These are phyloP conservation scores for Ceratina calcarata DNA, from an alignment of 1,140 invertebrate species.

Conservation along the genomic window DNA sequence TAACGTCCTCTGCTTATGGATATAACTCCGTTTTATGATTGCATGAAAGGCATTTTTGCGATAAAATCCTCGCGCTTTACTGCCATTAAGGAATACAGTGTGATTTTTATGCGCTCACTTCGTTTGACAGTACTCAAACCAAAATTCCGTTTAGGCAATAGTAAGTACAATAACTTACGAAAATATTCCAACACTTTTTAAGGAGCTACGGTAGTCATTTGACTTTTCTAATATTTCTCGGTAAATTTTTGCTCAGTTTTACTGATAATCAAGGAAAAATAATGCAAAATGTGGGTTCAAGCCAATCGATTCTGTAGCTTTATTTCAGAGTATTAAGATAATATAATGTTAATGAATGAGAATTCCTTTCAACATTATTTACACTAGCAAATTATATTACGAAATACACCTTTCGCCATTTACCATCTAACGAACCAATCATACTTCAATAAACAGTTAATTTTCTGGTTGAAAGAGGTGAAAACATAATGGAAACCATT, in stretches of 20 bases:
- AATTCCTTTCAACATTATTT: neutral
- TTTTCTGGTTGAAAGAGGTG: too few relatives aligned
- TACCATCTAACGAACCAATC: too few relatives aligned
- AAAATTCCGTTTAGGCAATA: neutral
- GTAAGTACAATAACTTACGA: neutral
- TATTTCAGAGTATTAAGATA: too few relatives aligned
- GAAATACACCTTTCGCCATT: too few relatives aligned
- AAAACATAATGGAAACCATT: too few relatives aligned
- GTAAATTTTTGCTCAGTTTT: too few relatives aligned
- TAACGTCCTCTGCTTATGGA: constrained; percentile 28
- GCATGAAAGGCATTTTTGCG: constrained; percentile 42
- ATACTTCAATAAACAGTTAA: too few relatives aligned
- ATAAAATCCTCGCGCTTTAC: constrained; percentile 42
- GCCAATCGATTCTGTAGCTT: too few relatives aligned
- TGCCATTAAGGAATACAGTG: constrained; percentile 31
- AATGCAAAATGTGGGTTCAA: too few relatives aligned
- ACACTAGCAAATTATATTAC: neutral
- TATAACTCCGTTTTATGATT: constrained; percentile 38
- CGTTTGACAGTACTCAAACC: neutral
- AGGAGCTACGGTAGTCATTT: neutral
- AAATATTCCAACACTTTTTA: neutral
- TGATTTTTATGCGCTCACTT: constrained; percentile 22
- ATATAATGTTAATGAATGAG: too few relatives aligned
- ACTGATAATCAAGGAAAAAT: too few relatives aligned
- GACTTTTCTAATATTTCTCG: too few relatives aligned